Evolutionary conservation across 2,113 vertebrate species (phyloP), one percentile per base, ranked within the genome.

Genomic region (Sinocyclocheilus anophthalmus): DNA sequence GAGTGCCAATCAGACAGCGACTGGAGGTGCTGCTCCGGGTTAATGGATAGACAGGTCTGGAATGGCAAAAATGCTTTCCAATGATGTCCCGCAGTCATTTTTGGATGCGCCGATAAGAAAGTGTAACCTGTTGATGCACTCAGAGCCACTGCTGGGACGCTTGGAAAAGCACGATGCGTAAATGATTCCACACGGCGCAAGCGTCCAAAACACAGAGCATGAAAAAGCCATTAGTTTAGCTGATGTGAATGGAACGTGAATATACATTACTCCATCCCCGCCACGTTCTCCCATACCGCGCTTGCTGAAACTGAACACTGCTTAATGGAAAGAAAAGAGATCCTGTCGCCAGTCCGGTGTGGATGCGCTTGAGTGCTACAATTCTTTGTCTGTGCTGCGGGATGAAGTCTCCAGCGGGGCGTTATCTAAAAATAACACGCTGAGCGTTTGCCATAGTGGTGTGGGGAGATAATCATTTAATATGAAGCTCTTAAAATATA

Each of bases 211-310:
- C 91, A 83, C 33, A 24, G 59, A 73, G 90, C 85, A 92, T 94
- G 93, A 89, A 91, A 94, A 94, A 94, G 55, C 91, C 93, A 94
- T 94, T 93, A 92, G 92, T 88, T 91, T 86, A 90, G 91, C 86
- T 79, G 89, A 65, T 33, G 14, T 84, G 90, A 90, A 90, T 91
- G 88, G 91, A 94, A 92, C 90, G 39, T 11, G 83, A 67, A 88
- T 85, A 86, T 69, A 39, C 83, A 70, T 90, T 91, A 91, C 50
- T 90, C 90, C 88, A 92, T 88, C 92, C 92, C 57, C 3, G 82
- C 90, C 91, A 92, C 88, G 90, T 90, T 92, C 81, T 89, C 85
- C 76, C 81, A 81, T 80, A 87, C 75, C 85, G 83, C 86, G 90
- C 53, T 86, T 67, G 24, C 82, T 85, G 84, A 84, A 85, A 84